phyloP scores from a whole-genome alignment of 2,113 vertebrate genomes.

The Bufo gargarizans region DNA sequence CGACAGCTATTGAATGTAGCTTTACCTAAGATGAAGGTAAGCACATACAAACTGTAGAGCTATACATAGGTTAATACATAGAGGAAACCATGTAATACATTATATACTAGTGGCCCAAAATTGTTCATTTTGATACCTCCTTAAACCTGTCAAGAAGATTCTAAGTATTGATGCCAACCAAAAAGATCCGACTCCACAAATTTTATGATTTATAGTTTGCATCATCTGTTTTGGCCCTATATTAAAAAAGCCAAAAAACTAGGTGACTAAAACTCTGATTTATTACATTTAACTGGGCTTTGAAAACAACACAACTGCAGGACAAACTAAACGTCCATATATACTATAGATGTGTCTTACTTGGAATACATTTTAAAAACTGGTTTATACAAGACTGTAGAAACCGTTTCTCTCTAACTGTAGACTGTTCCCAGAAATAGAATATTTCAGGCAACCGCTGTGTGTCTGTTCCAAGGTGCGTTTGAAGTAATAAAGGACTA shows the following conservation, averaged over 20 bases:
- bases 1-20: too few relatives aligned
- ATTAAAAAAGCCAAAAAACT: not conserved
- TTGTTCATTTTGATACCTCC: too few relatives aligned
- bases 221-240: too few relatives aligned
- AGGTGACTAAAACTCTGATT: not conserved
- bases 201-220: too few relatives aligned
- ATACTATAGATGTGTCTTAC: not conserved
- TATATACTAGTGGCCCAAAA: too few relatives aligned
- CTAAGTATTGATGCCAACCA: too few relatives aligned
- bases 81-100: too few relatives aligned
- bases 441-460: not conserved
- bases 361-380: not conserved
- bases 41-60: too few relatives aligned
- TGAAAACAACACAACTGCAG: not conserved
- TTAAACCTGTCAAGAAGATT: too few relatives aligned
- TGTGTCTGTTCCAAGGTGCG: not conserved
- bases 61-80: too few relatives aligned
- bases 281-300: not conserved
- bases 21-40: too few relatives aligned
- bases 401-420: not conserved
- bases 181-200: too few relatives aligned
- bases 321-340: not conserved
- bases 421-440: not conserved
- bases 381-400: not conserved
- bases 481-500: constrained; percentile 1